Conservation (phyloP, 2,797 vertebrate genomes). For the Coccyzus lansbergi region DNA sequence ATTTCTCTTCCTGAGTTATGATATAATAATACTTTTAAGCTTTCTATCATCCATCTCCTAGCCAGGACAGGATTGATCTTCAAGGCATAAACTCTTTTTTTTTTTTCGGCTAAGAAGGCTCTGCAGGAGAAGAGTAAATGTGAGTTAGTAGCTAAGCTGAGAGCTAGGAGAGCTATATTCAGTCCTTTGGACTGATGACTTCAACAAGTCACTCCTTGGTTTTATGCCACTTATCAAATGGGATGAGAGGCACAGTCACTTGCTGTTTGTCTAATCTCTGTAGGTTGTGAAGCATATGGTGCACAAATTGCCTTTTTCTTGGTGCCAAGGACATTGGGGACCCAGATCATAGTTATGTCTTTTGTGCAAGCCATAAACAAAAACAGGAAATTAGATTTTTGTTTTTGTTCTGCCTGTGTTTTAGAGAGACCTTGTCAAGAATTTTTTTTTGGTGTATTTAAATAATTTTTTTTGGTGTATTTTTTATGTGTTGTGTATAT, state of each 20-base stretch:
- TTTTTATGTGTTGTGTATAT: too few relatives aligned
- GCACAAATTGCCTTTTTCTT: not conserved
- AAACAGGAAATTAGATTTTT: not conserved
- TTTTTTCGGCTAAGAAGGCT: not conserved
- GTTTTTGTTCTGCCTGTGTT: not conserved
- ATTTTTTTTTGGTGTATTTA: not conserved
- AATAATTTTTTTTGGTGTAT: too few relatives aligned
- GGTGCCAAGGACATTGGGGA: not conserved
- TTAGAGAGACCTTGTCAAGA: not conserved
- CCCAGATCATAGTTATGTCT: not conserved
- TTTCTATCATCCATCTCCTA: not conserved
- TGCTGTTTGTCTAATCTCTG: not conserved
- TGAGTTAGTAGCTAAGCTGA: not conserved
- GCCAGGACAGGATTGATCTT: not conserved
- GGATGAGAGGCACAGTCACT: not conserved
- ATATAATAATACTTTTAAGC: not conserved
- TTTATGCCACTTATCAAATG: not conserved
- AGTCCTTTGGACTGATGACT: not conserved
- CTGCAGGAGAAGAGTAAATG: not conserved
- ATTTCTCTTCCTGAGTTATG: not conserved
- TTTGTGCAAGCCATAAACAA: not conserved
- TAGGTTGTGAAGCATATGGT: constrained; percentile 25
- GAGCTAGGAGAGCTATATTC: not conserved
- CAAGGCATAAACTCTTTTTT: constrained; percentile 8
- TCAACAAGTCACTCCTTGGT: constrained; percentile 13